Evolutionary conservation across 2,888 invertebrate genomes (phyloP), one percentile per base, ranked within the genome.

Genomic region (Cantharis lateralis): DNA sequence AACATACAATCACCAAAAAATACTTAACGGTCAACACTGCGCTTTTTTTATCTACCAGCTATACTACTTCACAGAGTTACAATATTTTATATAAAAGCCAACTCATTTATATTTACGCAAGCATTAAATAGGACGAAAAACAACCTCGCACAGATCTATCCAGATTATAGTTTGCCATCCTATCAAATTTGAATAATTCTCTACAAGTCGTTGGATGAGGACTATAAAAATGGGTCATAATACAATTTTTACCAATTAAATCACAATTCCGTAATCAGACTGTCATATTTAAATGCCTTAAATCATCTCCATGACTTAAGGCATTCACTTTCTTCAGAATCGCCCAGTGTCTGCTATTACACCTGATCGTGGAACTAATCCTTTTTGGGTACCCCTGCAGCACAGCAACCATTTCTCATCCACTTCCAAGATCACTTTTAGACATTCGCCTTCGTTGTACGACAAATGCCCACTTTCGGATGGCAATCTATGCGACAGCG

Each of bases 381-480:
- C 95, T 85, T 94, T 94, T 83, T 93, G 93, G 62, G 93, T 93
- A 9, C 94, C 94, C 81, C 93, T 89, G 83, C 94, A 93, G 86
- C 95, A 95, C 75, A 95, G 88, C 81, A 95, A 87, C 91, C 94
- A 93, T 83, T 93, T 93, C 83, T 91, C 92, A 86, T 95, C 95
- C 68, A 95, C 94, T 83, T 95, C 94, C 26, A 95, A 89, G 70
- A 95, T 92, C 48, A 95, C 91, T 78, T 92, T 92, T 68, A 95
- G 89, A 64, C 91, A 90, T 85, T 95, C 95, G 15, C 94, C 94
- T 86, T 94, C 94, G 85, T 93, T 93, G 88, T 94, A 95, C 13
- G 94, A 92, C 62, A 95, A 89, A 84, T 95, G 95, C 11, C 94
- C 95, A 70, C 93, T 94, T 84, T 94, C 94, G 0, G 94, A 93